Base-by-base conservation (phyloP, 1,140 invertebrate genomes). In the Potamilus streckersoni region DNA sequence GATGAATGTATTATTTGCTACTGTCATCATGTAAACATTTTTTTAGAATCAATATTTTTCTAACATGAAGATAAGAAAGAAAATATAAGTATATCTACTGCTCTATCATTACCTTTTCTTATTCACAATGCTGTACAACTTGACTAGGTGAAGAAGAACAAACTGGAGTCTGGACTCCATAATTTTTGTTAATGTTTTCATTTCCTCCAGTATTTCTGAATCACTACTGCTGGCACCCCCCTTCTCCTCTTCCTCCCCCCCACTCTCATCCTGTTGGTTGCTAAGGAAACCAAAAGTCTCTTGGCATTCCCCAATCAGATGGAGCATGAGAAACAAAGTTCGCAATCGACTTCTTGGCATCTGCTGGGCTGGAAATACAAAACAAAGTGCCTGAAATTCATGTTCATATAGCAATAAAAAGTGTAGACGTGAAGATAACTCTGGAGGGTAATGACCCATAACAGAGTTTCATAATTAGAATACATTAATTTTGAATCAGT, bases 131-230 rank as follows among this genome's bases (percentile, higher is more conserved):
- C 61, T 73, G 61, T 66, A 55, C 20, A 67, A 38, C 64, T 76
- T 79, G 20, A 81, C 57, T 17, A 81, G 60, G 31, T 79, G 70
- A 56, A 79, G 66, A 19, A 79, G 70, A 58, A 65, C 61, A 73
- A 75, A 73, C 67, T 79, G 73, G n/a, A 81, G 58, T 19, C 69
- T 59, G 63, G 70, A 64, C 27, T 76, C 70, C 23, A 81, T 69
- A 59, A 79, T 74, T 57, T 61, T 78, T 70, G 66, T 58, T 27
- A 80, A 70, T 27, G 63, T 79, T 64, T 72, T 81, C 85, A 61
- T 62, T 71, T 90, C 86, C 82, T 80, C 78, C n/a, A 60, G 55
- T n/a, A 67, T 31, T 55, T 63, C 68, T 16, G 59, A 11, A 1
- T 49, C 38, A 49, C 38, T 11, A 49, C 38, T 49, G 38, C 38